phyloP scores from a whole-genome alignment of 2,797 vertebrate genomes.

The Microchirus variegatus region DNA sequence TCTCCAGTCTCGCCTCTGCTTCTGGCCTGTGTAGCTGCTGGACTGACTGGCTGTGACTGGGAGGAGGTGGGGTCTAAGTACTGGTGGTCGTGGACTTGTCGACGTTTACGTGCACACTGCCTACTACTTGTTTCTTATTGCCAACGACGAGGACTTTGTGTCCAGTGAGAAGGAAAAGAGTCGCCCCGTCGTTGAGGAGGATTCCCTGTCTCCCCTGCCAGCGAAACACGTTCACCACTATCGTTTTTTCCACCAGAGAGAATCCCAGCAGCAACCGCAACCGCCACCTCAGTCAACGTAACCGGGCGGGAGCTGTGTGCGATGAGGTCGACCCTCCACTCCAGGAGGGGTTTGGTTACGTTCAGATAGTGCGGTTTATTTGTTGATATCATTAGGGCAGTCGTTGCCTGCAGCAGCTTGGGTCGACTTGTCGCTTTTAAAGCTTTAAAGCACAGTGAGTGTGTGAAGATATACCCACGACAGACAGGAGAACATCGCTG shows the following conservation, averaged over 20 bases:
- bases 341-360: constrained; percentile 21
- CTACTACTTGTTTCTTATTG: background rate
- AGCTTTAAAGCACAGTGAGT: background rate
- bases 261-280: background rate
- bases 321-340: constrained; percentile 59
- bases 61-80: constrained; percentile 63
- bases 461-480: constrained; percentile 33
- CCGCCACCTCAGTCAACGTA: constrained; percentile 5
- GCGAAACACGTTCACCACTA: background rate
- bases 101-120: constrained; percentile 49
- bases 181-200: background rate
- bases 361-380: constrained; percentile 12
- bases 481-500: constrained; percentile 21
- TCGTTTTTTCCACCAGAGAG: background rate
- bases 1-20: constrained; percentile 23
- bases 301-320: constrained; percentile 38
- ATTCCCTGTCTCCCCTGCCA: background rate
- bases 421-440: background rate
- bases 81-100: constrained; percentile 54
- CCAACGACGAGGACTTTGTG: background rate
- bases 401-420: constrained; percentile 5
- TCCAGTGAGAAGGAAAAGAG: background rate
- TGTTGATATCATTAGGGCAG: background rate
- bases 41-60: constrained; percentile 39
- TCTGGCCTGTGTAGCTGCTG: constrained; percentile 37